These are phyloP conservation scores for Eupithecia pulchellata DNA, from an alignment of 2,888 invertebrate genomes.

Conservation along the genomic window DNA sequence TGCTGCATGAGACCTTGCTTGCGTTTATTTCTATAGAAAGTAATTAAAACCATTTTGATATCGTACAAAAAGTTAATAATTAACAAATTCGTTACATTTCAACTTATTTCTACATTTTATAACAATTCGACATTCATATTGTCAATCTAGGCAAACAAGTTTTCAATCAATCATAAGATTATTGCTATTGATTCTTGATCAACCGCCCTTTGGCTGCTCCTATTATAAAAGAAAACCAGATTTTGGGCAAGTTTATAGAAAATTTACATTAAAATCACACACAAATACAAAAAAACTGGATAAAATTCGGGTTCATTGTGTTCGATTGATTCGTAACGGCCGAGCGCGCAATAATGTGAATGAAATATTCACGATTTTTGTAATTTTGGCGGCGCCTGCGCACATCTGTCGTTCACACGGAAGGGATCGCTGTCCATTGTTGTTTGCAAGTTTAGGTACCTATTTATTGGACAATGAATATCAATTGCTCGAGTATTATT, in stretches of 20 bases:
- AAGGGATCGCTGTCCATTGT: conserved; percentile 66
- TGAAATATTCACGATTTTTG: conserved; percentile 84
- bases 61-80: conserved; percentile 44
- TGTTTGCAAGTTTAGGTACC: conserved; percentile 51
- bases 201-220: conserved; percentile 70
- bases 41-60: conserved; percentile 40
- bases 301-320: conserved; percentile 80
- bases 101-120: conserved; percentile 20
- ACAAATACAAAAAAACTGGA: conserved; percentile 77
- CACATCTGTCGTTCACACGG: conserved; percentile 82
- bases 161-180: conserved; percentile 84
- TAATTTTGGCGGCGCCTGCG: conserved; percentile 73
- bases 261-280: conserved; percentile 82
- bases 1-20: conserved; percentile 19
- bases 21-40: conserved; percentile 23
- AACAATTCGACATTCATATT: conserved; percentile 56
- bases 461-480: conserved; percentile 30
- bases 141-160: conserved; percentile 80
- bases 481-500: neutral
- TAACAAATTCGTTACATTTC: conserved; percentile 38
- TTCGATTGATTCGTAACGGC: conserved; percentile 84
- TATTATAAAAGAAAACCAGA: conserved; percentile 70
- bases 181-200: conserved; percentile 78
- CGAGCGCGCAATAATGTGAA: conserved; percentile 80
- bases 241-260: conserved; percentile 73